A percentile compares a stretch with the other conserved stretches of the same genome.
These are phyloP conservation scores for Drosophila serrata DNA, from an alignment of 1,140 invertebrate genomes.

Conservation along the genomic window DNA sequence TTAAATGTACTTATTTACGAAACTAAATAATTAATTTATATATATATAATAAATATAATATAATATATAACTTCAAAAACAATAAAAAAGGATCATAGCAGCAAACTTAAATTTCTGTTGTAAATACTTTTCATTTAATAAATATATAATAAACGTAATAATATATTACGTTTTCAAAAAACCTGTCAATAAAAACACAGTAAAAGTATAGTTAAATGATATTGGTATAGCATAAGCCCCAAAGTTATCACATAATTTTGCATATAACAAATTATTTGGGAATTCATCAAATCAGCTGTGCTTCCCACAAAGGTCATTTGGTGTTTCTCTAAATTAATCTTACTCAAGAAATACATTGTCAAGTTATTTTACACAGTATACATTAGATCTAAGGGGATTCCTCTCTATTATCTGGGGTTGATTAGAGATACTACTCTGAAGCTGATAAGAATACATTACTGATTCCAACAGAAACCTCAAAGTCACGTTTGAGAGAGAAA, in stretches of 20 bases:
- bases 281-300: neutral
- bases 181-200: neutral
- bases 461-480: neutral
- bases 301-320: no score
- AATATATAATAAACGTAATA: no score
- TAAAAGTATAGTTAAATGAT: neutral
- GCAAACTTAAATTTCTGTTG: neutral
- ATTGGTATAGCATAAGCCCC: neutral
- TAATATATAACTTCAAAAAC: no score
- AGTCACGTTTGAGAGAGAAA: conserved; percentile 4
- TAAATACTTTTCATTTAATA: neutral
- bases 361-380: neutral
- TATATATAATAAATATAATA: no score
- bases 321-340: no score
- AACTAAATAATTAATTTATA: no score
- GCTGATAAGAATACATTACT: conserved; percentile 26
- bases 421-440: neutral
- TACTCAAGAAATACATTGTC: no score
- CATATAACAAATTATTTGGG: no score
- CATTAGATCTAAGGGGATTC: neutral
- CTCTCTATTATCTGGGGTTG: neutral
- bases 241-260: no score
- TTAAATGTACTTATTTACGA: no score
- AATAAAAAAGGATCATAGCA: no score
- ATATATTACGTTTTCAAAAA: neutral